Evolutionary conservation across 1,140 invertebrate genomes (phyloP).

Genomic region (Homarus americanus): DNA sequence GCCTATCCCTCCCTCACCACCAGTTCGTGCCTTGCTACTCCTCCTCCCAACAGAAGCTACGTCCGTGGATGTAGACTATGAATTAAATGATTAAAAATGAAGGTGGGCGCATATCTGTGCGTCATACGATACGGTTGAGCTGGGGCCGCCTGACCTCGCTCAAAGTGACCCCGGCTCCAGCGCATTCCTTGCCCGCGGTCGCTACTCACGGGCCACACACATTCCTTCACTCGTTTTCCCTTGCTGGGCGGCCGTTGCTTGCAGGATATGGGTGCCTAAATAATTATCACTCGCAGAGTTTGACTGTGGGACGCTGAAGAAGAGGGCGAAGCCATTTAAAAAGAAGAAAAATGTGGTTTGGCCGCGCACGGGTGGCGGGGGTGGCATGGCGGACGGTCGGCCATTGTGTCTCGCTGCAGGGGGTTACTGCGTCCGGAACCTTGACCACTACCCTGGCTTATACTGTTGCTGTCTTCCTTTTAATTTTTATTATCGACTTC

Average conservation of each 20-base stretch:
- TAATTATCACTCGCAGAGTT: neutral
- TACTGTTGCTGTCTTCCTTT: neutral
- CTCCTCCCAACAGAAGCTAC: constrained; percentile 19
- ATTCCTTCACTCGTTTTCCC: neutral
- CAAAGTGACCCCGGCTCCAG: constrained; percentile 11
- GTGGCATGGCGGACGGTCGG: constrained; percentile 51
- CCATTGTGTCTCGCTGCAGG: constrained; percentile 58
- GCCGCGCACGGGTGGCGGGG: constrained; percentile 44
- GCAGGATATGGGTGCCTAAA: neutral
- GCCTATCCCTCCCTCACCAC: neutral
- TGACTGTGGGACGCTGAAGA: constrained; percentile 5
- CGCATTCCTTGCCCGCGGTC: neutral
- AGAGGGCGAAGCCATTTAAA: constrained; percentile 46
- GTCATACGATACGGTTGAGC: constrained; percentile 43
- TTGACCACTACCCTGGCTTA: constrained; percentile 3
- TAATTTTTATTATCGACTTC: too few species aligned
- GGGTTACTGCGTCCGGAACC: constrained; percentile 44
- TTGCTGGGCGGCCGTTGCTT: neutral
- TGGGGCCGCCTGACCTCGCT: constrained; percentile 20
- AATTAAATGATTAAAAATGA: constrained; percentile 49
- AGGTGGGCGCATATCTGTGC: constrained; percentile 31
- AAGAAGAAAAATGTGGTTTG: constrained; percentile 54
- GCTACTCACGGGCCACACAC: neutral
- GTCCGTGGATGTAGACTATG: constrained; percentile 41
- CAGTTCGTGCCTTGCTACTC: neutral